phyloP scores from a whole-genome alignment of 2,113 vertebrate species.

The Clupea harengus region DNA sequence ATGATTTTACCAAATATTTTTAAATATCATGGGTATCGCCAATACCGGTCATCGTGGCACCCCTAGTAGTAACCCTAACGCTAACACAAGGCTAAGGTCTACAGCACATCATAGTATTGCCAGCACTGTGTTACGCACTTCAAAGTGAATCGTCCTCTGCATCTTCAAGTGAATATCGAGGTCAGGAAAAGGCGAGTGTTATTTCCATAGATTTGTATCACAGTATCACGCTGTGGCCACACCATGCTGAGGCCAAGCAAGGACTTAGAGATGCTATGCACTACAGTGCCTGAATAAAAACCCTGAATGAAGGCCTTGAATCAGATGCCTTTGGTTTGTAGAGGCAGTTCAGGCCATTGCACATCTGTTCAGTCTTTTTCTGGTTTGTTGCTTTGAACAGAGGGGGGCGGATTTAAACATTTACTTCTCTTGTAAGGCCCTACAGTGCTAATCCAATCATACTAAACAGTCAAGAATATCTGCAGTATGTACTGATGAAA shows the following conservation, averaged over 20 bases:
- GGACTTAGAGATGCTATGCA: neutral
- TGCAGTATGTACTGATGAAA: neutral
- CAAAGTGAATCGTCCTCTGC: neutral
- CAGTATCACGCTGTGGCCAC: neutral
- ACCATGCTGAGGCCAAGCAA: neutral
- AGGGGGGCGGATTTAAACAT: neutral
- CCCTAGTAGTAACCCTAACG: no score
- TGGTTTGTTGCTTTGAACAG: neutral
- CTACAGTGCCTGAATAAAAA: neutral
- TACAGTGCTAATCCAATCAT: neutral
- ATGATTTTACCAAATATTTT: no score
- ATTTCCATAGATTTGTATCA: constrained; percentile 7
- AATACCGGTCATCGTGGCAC: no score
- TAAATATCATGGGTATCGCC: no score
- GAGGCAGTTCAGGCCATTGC: neutral
- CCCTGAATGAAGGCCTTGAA: neutral
- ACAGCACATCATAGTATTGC: neutral
- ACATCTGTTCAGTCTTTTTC: neutral
- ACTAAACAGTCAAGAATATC: neutral
- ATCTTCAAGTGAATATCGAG: neutral
- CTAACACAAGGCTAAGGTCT: no score
- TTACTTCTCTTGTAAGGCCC: neutral
- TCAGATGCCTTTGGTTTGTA: neutral
- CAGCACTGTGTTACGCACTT: neutral
- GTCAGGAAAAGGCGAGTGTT: neutral